A percentile compares a stretch with the other conserved stretches of the same genome.
These are phyloP conservation scores for Cordilura impudica DNA, from an alignment of 2,888 invertebrate genomes.

Conservation along the genomic window DNA sequence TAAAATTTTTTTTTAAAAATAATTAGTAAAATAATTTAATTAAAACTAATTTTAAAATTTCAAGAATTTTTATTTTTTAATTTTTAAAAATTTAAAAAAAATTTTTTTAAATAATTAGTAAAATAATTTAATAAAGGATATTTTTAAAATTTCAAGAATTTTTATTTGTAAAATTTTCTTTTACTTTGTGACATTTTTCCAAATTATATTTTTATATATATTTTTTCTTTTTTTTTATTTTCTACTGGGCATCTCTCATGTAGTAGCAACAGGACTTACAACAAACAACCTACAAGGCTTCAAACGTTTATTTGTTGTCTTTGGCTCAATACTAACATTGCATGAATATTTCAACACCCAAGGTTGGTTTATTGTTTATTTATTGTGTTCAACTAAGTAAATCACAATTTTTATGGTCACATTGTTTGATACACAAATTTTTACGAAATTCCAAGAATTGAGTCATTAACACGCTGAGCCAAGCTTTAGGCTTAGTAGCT, in stretches of 20 bases:
- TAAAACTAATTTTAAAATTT: too few species aligned
- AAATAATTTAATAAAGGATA: too few species aligned
- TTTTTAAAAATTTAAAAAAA: too few species aligned
- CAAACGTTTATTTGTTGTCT: slow-evolving; percentile 16
- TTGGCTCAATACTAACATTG: slow-evolving; percentile 5
- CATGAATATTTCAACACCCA: slow-evolving; percentile 40
- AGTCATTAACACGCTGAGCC: slow-evolving; percentile 45
- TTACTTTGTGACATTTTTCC: too few species aligned
- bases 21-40: too few species aligned
- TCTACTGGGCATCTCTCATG: neutral
- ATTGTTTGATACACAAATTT: slow-evolving; percentile 20
- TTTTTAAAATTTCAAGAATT: too few species aligned
- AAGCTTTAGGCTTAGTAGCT: slow-evolving; percentile 34
- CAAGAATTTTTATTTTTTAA: too few species aligned
- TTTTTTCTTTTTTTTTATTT: neutral
- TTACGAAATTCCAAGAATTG: slow-evolving; percentile 28
- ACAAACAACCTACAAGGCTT: neutral
- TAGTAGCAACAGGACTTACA: neutral
- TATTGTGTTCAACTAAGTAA: slow-evolving; percentile 3
- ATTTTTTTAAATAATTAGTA: too few species aligned
- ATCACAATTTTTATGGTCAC: slow-evolving; percentile 22
- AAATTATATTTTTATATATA: too few species aligned
- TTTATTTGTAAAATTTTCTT: too few species aligned
- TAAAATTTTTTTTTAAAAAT: too few species aligned
- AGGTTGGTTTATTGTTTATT: slow-evolving; percentile 31